phyloP scores from a whole-genome alignment of 2,113 vertebrate genomes.

The Odontesthes bonariensis region DNA sequence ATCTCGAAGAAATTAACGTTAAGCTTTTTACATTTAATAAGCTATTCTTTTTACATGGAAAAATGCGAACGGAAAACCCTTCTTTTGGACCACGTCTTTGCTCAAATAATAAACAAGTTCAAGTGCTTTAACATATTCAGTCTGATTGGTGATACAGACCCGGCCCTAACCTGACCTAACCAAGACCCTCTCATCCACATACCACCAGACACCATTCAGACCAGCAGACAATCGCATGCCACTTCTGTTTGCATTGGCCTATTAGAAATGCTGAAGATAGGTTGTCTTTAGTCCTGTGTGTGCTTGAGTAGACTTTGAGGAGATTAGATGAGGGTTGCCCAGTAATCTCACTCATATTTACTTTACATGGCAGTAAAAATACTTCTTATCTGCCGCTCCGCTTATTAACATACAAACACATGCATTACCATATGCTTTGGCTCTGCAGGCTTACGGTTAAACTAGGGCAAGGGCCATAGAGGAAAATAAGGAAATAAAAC shows the following conservation, averaged over 20 bases:
- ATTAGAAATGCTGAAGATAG: slow-evolving; percentile 24
- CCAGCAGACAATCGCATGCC: slow-evolving; percentile 48
- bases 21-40: no score
- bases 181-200: slow-evolving; percentile 28
- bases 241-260: slow-evolving; percentile 31
- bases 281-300: slow-evolving; percentile 25
- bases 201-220: slow-evolving; percentile 9
- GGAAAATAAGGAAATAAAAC: slow-evolving; percentile 27
- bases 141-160: background rate
- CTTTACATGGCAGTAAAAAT: slow-evolving; percentile 69
- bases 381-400: slow-evolving; percentile 45
- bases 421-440: slow-evolving; percentile 40
- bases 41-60: no score
- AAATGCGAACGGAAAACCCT: background rate
- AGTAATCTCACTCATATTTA: slow-evolving; percentile 74
- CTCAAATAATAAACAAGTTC: background rate
- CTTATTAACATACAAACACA: slow-evolving; percentile 38
- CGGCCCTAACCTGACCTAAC: slow-evolving; percentile 25
- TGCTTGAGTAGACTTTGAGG: slow-evolving; percentile 49
- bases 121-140: background rate
- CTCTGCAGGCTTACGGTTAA: slow-evolving; percentile 29
- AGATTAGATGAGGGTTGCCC: slow-evolving; percentile 58
- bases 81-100: background rate
- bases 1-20: no score
- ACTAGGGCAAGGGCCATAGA: slow-evolving; percentile 8